These are phyloP conservation scores for Meloe dianella DNA, from an alignment of 2,888 invertebrate genomes.

Conservation along the genomic window DNA sequence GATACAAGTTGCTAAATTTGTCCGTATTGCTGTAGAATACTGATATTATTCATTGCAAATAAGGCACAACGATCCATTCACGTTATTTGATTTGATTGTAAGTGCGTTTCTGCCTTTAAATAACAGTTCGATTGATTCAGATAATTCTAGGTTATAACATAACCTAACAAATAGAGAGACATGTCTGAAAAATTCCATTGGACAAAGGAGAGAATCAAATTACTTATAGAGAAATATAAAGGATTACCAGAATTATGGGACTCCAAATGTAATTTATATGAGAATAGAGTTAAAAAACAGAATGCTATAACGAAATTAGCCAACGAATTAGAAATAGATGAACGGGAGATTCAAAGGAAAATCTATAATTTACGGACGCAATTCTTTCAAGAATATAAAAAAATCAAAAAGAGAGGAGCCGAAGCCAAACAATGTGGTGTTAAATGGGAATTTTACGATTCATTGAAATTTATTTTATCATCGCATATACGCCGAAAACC, in stretches of 20 bases:
- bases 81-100: too few relatives aligned
- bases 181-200: background rate
- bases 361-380: background rate
- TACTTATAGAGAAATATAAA: background rate
- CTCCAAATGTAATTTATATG: background rate
- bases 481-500: background rate
- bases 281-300: background rate
- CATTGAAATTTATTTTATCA: background rate
- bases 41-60: background rate
- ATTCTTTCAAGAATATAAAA: background rate
- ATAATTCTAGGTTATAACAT: background rate
- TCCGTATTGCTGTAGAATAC: background rate
- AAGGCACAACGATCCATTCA: background rate
- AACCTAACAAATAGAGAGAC: background rate
- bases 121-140: background rate
- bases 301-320: background rate
- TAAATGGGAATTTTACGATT: slow-evolving; percentile 2
- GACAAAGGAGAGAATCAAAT: background rate
- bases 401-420: background rate
- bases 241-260: background rate
- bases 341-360: background rate
- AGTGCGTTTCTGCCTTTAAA: too few relatives aligned
- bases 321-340: background rate
- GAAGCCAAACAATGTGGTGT: background rate
- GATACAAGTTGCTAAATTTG: background rate